Conservation (phyloP, 2,113 vertebrate species). For the Pangasianodon hypophthalmus region DNA sequence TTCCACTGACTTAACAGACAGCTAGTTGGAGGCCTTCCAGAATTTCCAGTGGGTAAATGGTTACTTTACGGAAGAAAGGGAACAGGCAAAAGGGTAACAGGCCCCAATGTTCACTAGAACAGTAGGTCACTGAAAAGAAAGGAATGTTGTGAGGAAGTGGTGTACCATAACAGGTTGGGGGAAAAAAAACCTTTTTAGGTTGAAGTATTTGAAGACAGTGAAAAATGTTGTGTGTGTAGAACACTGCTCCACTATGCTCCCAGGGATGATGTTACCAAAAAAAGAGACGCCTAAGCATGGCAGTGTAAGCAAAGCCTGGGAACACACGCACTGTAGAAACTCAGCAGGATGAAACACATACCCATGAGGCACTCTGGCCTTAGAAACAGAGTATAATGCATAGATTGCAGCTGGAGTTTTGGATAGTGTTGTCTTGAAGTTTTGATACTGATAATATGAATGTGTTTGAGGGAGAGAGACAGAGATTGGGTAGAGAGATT, state of each 20-base stretch:
- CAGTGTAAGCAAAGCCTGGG: background rate
- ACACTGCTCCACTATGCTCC: conserved; percentile 44
- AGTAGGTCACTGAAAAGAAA: conserved; percentile 1
- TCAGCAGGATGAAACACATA: background rate
- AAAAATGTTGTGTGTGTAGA: conserved; percentile 20
- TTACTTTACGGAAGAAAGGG: conserved; percentile 73
- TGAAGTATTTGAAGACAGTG: conserved; percentile 5
- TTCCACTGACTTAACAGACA: conserved; percentile 38
- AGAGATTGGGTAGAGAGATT: background rate
- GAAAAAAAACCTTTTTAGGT: background rate
- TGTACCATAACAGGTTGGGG: background rate
- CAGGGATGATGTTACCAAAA: conserved; percentile 5
- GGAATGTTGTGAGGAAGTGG: background rate
- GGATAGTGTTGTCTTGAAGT: background rate
- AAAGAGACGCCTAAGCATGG: background rate
- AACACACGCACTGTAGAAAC: background rate
- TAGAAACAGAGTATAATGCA: background rate
- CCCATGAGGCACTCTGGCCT: background rate
- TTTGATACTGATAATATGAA: background rate
- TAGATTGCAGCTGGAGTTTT: background rate
- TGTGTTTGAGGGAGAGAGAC: background rate
- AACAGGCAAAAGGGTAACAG: conserved; percentile 67
- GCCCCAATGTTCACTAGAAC: conserved; percentile 33
- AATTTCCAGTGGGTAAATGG: conserved; percentile 83
- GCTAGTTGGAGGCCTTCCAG: conserved; percentile 57